Percentiles rank a stretch among this genome's conserved stretches.
Evolutionary conservation across 2,797 vertebrate genomes (phyloP).

Genomic region (Parauchenoglanis punctatus): DNA sequence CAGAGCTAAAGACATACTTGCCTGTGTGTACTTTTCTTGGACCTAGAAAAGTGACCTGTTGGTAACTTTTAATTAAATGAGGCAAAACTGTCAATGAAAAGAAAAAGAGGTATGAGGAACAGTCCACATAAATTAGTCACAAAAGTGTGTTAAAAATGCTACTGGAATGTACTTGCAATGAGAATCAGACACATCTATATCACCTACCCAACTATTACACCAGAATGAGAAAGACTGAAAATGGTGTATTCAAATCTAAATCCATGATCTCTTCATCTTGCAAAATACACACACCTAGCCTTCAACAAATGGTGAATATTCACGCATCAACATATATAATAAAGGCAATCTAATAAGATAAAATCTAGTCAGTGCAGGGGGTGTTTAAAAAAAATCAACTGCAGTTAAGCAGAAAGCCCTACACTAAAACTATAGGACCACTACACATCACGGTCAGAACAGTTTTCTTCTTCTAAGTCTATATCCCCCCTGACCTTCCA

Average conservation of each 20-base stretch:
- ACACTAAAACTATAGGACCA: constrained; percentile 49
- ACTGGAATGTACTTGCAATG: constrained; percentile 47
- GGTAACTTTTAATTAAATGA: not conserved
- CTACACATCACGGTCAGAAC: constrained; percentile 48
- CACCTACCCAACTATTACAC: constrained; percentile 23
- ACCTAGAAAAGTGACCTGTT: constrained; percentile 22
- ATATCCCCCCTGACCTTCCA: constrained; percentile 35
- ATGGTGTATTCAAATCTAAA: constrained; percentile 23
- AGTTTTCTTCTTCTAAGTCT: constrained; percentile 50
- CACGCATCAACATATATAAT: constrained; percentile 33
- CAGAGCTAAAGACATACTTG: constrained; percentile 2
- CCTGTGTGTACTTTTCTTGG: not conserved
- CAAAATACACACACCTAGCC: constrained; percentile 47
- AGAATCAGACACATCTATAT: constrained; percentile 30
- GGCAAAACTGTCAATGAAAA: not conserved
- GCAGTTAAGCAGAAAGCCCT: constrained; percentile 49
- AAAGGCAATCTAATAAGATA: constrained; percentile 40
- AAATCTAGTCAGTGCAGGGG: constrained; percentile 48
- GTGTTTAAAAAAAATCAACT: constrained; percentile 25
- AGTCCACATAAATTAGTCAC: constrained; percentile 34
- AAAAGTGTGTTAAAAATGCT: constrained; percentile 28
- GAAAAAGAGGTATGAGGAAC: not conserved
- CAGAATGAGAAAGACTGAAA: constrained; percentile 35
- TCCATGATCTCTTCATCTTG: constrained; percentile 25
- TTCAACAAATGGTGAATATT: constrained; percentile 39